Base-by-base conservation (phyloP, 2,888 invertebrate species). In the Thelaira solivaga region DNA sequence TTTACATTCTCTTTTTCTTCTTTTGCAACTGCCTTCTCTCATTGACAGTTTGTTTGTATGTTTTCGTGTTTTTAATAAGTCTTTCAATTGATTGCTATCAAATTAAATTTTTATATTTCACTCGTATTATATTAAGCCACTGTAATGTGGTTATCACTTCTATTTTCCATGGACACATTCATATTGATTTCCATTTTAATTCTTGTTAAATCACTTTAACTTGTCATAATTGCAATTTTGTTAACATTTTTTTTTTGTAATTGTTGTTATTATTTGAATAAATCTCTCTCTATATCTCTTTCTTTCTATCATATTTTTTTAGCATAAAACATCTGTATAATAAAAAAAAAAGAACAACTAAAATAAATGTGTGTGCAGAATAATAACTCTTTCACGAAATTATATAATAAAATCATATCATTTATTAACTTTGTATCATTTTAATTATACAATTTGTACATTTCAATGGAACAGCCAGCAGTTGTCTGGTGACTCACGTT, bases 81-180 rank as follows among this genome's bases (percentile, higher is more conserved):
- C n/a, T n/a, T 26, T 65, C 65, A 67, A 72, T 72, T 67, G 72
- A 61, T 67, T 24, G 43, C 73, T 59, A 68, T 68, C 64, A 77
- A 73, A 72, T 77, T 16, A 16, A 29, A 6, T 41, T 67, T 26
- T 51, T 31, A 36, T 73, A 13, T 49, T 59, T 22, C 57, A 57
- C 29, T 49, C 26, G 20, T 72, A 13, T 45, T 55, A n/a, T n/a
- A 36, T 65, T 72, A 31, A 47, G 26, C 36, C 53, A 61, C 51
- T 68, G 72, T 77, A 68, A 77, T 62, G 36, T 29, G 64, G 45
- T 53, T 24, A 39, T 57, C 8, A 24, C 64, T 64, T 51, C 45
- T 49, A 55, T 49, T 24, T 49, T 72, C 72, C 72, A 61, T n/a
- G n/a, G 61, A 57, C 62, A 39, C 51, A 49, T 64, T 57, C 43